Percentiles rank a stretch among this genome's conserved stretches.
phyloP scores from a whole-genome alignment of 2,797 vertebrate genomes.

The Mus caroli region DNA sequence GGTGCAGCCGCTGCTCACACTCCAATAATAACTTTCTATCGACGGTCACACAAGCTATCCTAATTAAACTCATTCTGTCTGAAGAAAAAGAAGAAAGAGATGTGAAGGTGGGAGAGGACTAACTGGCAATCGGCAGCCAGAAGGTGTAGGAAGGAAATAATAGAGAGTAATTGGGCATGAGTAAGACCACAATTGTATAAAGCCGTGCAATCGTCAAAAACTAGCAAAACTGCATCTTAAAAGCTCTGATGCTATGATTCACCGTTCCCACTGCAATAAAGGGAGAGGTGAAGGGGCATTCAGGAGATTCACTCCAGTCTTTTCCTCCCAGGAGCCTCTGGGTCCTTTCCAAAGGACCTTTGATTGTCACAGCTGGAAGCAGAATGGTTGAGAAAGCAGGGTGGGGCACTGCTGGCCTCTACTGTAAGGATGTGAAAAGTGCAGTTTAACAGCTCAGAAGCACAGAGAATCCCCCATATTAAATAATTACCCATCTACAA shows the following conservation, averaged over 20 bases:
- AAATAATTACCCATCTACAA: background rate
- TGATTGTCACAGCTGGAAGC: background rate
- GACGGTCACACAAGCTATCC: too few species aligned
- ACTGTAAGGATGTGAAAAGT: background rate
- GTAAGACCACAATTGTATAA: background rate
- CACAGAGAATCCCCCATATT: background rate
- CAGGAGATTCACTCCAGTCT: background rate
- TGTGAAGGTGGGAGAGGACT: background rate
- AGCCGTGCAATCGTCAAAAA: background rate
- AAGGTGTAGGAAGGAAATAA: too few species aligned
- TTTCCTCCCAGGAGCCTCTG: background rate
- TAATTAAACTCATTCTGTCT: background rate
- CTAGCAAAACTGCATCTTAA: background rate
- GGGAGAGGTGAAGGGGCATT: background rate
- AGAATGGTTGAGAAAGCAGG: accelerated
- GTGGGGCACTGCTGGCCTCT: background rate
- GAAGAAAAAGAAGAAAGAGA: too few species aligned
- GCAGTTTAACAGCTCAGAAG: background rate
- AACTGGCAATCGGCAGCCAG: background rate
- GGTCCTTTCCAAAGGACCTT: background rate
- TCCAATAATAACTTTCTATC: background rate
- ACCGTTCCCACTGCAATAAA: background rate
- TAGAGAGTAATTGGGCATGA: too few species aligned
- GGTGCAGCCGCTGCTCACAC: too few species aligned
- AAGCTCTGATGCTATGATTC: background rate